Base-by-base conservation (phyloP, 2,113 vertebrate species). In the Cyprinodon tularosa region DNA sequence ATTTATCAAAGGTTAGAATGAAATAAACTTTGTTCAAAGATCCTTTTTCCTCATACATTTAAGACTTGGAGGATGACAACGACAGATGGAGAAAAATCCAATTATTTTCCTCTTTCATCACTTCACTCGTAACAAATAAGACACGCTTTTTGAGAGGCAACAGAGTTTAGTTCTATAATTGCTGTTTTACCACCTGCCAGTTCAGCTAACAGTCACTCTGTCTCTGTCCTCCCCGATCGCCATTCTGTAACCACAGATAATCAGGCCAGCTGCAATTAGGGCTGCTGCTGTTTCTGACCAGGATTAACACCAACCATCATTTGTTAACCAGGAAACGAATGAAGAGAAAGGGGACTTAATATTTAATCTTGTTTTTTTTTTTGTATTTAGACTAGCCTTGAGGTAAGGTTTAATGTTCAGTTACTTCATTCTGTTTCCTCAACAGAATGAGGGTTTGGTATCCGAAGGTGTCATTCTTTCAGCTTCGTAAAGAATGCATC, bases 31-130 rank as follows among this genome's bases (percentile, higher is more conserved):
- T 88, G 84, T 90, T 91, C 88, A 92, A 92, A 93, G 87, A 89
- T 78, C 78, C 76, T 80, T 87, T 84, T 84, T 76, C 64, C 79
- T 74, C 81, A 91, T 87, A 91, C 76, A 77, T 77, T 88, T 74
- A 72, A 85, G 81, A 78, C 70, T 82, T 72, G 80, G 78, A 84
- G 82, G 81, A 75, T 13, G 77, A 85, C 69, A 72, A 74, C n/a
- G 47, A 66, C 81, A 63, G 61, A 76, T 71, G 74, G 63, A 71
- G 78, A 81, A 74, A 74, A 90, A 91, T 92, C 83, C 81, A 94
- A 92, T 92, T 90, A 92, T 90, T 92, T 92, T 86, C 70, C 69
- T 88, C 84, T 89, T 91, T 91, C 85, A 90, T 91, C 88, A 86
- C 80, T 80, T 86, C 77, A 88, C 81, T 87, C 78, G 77, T 79